These are phyloP conservation scores for Columba janthina DNA, from an alignment of 2,113 vertebrate species.

Conservation along the genomic window DNA sequence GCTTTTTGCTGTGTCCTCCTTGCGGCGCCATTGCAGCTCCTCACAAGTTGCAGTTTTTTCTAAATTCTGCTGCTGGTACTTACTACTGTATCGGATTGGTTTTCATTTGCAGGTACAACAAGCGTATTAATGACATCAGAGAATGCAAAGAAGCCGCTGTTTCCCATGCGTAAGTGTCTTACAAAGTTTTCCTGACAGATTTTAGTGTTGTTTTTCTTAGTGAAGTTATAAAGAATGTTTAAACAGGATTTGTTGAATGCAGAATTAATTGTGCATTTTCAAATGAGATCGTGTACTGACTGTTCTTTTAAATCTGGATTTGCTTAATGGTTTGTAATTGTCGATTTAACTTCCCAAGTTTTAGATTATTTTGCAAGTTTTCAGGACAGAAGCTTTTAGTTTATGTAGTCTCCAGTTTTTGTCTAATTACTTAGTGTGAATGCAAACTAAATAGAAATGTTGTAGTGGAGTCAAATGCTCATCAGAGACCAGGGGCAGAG, in stretches of 20 bases:
- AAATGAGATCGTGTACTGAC: neutral
- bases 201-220: neutral
- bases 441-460: neutral
- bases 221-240: neutral
- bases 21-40: neutral
- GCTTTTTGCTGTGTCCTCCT: neutral
- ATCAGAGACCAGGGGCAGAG: neutral
- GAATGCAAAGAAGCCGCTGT: constrained; percentile 97
- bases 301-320: neutral
- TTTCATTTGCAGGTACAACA: constrained; percentile 89
- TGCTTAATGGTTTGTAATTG: neutral
- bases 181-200: neutral
- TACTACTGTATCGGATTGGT: neutral
- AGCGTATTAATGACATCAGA: constrained; percentile 97
- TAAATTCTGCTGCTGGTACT: neutral
- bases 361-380: neutral
- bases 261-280: neutral
- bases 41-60: neutral
- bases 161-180: constrained; percentile 91
- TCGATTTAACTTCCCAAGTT: neutral
- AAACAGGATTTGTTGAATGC: neutral
- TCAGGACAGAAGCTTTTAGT: neutral
- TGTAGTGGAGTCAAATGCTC: neutral
- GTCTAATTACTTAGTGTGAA: neutral
- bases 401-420: neutral